Base-by-base conservation (phyloP, 2,113 vertebrate genomes). In the Diadophis punctatus region DNA sequence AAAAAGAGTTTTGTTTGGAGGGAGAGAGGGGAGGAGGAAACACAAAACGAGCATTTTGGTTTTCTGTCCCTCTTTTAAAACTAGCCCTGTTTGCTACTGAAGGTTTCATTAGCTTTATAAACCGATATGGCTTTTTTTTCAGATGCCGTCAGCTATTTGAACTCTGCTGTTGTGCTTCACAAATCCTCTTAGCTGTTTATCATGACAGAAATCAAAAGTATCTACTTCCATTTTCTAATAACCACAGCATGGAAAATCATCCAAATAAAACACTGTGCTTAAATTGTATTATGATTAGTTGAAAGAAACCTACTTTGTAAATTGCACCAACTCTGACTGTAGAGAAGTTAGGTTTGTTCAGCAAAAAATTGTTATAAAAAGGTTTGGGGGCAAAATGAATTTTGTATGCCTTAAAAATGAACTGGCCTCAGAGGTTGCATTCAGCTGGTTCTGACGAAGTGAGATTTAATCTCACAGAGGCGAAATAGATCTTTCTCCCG, bases 1-100 rank as follows among this genome's bases (percentile, higher is more conserved):
- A 95, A 96, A 96, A 95, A 84, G 91, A 90, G 93, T 92, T 85
- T 93, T 94, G 92, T 94, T 97, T 97, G 93, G 20, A 2, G 2
- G 4, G 34, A 95, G 7, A 20, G 7, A 22, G 3, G 68, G 68
- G 18, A 20, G 34, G 18, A 20, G 18, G 4, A 2, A n/a, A 5
- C 95, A 91, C 95, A 88, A 87, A 95, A 90, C 94, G 86, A 46
- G 86, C 94, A 46, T 1, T 92, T 92, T 92, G 34, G 9, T 90
- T 93, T 94, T 94, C 94, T 92, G 58, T 91, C 96, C 93, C 96
- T 96, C 93, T 94, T 2, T 74, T 58, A 93, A 95, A 97, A 95
- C 87, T 95, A 88, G 90, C 92, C 94, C 34, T 91, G 88, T 86
- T n/a, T 95, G 43, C 80, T 68, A 9, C 30, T 89, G 20, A 93